Evolutionary conservation across 2,797 vertebrate species (phyloP), one percentile per base, ranked within the genome.

Genomic region (Podarcis lilfordi): DNA sequence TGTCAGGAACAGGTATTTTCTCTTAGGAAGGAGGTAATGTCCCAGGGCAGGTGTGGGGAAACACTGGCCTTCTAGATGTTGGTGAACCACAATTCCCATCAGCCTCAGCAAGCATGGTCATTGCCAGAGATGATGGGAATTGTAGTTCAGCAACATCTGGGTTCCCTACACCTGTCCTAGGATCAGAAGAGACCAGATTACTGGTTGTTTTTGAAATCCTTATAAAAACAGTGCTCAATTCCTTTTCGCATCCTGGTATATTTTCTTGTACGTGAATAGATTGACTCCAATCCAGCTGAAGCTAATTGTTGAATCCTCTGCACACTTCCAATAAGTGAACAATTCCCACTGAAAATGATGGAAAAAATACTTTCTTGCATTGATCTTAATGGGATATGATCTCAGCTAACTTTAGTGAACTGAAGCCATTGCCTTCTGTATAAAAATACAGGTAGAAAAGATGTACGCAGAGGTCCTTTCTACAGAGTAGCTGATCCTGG

Each of bases 141-240:
- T 55, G 50, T 55, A 55, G 50, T 55, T 55, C 50, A 55, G 50
- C 50, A 55, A 15, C 50, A 55, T 55, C 3, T 55, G 3, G 50
- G 50, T 3, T 55, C 50, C 50, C 50, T 15, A 55, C 50, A 55
- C 50, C 3, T 85, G 84, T 69, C 82, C 71, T 92, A 89, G 11
- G 27, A 27, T 64, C 17, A 85, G 40, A 75, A 75, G 43, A 87
- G 68, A 25, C 29, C 50, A 74, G 45, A 4, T 91, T 92, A 85
- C 0, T 2, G 37, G 85, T 90, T 43, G 25, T 61, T 32, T 29
- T 27, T 17, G 5, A 27, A 21, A 79, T 55, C 78, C 68, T 89
- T 93, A 75, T 78, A 83, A 90, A 91, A 89, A 87, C 27, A 35
- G 81, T 89, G 74, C 29, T 92, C 84, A 82, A 88, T 85, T 85